Base-by-base conservation (phyloP, 2,797 vertebrate species). In the Podargus strigoides region DNA sequence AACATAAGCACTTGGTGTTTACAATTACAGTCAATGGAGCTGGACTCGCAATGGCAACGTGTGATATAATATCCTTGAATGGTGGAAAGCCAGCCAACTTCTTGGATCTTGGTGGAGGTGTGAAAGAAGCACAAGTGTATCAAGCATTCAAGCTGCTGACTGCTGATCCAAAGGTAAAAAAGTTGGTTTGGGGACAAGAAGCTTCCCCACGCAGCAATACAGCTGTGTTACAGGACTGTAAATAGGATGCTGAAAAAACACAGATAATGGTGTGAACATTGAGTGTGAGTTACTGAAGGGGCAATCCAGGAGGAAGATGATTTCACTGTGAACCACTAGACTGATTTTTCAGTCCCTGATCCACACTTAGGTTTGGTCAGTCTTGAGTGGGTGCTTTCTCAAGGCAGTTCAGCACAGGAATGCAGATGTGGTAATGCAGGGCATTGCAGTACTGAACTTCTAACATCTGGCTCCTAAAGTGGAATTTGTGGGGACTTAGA, bases 81-180 rank as follows among this genome's bases (percentile, higher is more conserved):
- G 99, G 99, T 41, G 99, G 99, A 78, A 99, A 98, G 85, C 99
- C 99, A 50, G 99, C 99, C 63, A 99, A 99, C 98, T 99, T 99
- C 97, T 97, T 99, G 96, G 99, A 99, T 94, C 98, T 99, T 5
- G 99, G 99, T 44, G 99, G 99, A 85, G 99, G 99, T 42, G 99
- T 99, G 67, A 98, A 99, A 95, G 99, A 99, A 97, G 97, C 98
- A 84, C 99, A 99, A 97, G 99, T 99, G 22, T 99, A 99, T 62
- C 98, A 99, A 90, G 99, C 99, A 20, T 99, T 99, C 96, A 99
- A 99, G 95, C 98, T 99, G 88, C 99, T 99, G 95, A 99, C 99
- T 32, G 98, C 98, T 21, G 99, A 99, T 95, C 99, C 99, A 4
- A 99, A 99, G 99, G 99, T 99, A 99, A 94, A 89, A 80, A 42